These are phyloP conservation scores for Alectoris magna DNA, from an alignment of 2,797 vertebrate species.

Conservation along the genomic window DNA sequence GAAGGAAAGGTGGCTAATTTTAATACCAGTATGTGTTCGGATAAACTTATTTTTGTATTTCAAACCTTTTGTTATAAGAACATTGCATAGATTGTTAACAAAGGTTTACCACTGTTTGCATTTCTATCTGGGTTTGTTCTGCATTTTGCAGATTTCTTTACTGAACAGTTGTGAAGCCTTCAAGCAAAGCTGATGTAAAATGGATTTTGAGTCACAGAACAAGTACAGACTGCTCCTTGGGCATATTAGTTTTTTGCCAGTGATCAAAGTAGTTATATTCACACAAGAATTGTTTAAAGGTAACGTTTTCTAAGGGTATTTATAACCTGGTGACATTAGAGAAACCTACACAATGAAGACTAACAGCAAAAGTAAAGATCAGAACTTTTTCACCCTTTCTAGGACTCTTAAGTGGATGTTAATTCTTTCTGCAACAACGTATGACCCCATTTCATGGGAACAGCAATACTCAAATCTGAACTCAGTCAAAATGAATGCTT, in stretches of 20 bases:
- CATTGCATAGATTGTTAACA: neutral
- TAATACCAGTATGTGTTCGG: neutral
- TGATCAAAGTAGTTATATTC: neutral
- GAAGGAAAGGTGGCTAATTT: conserved; percentile 72
- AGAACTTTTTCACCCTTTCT: neutral
- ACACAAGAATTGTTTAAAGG: neutral
- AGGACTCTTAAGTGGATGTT: neutral
- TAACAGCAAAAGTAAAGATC: neutral
- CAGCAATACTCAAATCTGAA: neutral
- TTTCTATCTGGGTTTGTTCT: neutral
- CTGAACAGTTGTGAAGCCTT: neutral
- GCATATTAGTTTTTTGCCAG: neutral
- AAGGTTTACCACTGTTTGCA: neutral
- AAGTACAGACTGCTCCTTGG: neutral
- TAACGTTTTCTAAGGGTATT: neutral
- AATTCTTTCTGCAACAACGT: neutral
- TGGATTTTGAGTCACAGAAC: neutral
- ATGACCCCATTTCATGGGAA: neutral
- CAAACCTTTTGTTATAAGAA: neutral
- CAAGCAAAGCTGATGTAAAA: neutral
- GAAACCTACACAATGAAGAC: neutral
- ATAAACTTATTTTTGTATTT: neutral
- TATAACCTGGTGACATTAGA: neutral
- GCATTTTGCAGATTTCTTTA: neutral
- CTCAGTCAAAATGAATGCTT: neutral